These are phyloP conservation scores for Escarpia spicata DNA, from an alignment of 2,888 invertebrate species.

Conservation along the genomic window DNA sequence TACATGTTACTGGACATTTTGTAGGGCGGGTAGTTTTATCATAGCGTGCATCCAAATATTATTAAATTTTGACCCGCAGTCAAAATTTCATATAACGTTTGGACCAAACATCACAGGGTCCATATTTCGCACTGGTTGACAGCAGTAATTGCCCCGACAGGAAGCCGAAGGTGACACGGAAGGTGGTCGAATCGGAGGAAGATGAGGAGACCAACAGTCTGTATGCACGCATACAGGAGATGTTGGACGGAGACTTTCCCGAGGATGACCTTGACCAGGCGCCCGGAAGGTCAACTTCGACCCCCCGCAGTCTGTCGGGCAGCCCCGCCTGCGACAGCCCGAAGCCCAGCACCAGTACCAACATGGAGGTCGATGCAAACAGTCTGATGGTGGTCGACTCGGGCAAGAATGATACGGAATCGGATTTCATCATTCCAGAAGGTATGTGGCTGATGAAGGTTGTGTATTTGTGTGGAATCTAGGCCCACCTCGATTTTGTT, in stretches of 20 bases:
- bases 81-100: no score
- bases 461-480: no score
- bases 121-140: no score
- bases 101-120: no score
- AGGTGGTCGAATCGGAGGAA: constrained; percentile 29
- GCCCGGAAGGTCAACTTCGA: neutral
- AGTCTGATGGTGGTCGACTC: constrained; percentile 30
- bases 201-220: constrained; percentile 20
- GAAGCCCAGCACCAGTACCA: neutral
- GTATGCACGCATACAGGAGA: neutral
- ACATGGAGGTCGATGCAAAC: constrained; percentile 26
- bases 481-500: no score
- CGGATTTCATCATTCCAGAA: constrained; percentile 38
- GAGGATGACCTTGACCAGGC: constrained; percentile 27
- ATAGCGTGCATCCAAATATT: no score
- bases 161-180: constrained; percentile 39
- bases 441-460: constrained; percentile 36
- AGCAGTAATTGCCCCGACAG: constrained; percentile 28
- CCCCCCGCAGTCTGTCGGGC: neutral
- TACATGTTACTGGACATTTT: no score
- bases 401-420: constrained; percentile 26
- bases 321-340: constrained; percentile 20
- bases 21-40: no score
- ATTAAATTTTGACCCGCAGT: no score
- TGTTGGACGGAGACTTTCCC: constrained; percentile 25